Conservation (phyloP, 2,888 invertebrate species). For the Caenorhabditis sp. region DNA sequence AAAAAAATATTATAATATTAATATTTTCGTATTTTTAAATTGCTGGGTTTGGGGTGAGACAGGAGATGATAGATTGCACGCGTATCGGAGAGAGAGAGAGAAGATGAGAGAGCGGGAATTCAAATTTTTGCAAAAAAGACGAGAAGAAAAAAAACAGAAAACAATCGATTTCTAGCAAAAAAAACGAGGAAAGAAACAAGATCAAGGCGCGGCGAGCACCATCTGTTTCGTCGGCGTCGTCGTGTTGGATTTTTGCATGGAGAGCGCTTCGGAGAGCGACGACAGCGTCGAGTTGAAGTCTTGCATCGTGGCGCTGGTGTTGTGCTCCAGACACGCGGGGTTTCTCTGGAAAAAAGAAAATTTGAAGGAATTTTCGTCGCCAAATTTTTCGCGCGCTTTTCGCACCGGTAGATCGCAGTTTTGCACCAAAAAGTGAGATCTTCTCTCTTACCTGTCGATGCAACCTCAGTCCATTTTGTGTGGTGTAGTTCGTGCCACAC, state of each 20-base stretch:
- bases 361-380: neutral
- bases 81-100: constrained; percentile 15
- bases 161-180: constrained; percentile 39
- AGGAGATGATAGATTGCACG: constrained; percentile 55
- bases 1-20: neutral
- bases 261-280: neutral
- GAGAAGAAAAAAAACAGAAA: too few species aligned
- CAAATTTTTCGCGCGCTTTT: too few species aligned
- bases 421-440: too few species aligned
- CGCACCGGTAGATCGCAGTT: too few species aligned
- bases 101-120: neutral
- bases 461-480: constrained; percentile 58
- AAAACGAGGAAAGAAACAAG: too few species aligned
- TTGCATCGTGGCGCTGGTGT: constrained; percentile 14
- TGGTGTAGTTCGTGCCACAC: constrained; percentile 64
- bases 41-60: neutral
- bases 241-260: constrained; percentile 9
- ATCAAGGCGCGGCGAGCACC: constrained; percentile 35
- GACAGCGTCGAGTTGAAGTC: constrained; percentile 31
- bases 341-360: constrained; percentile 37
- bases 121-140: neutral
- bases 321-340: constrained; percentile 50
- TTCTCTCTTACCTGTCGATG: constrained; percentile 55
- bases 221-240: constrained; percentile 41
- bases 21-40: too few species aligned